These are phyloP conservation scores for Syncerus caffer DNA, from an alignment of 2,797 vertebrate genomes.

Conservation along the genomic window DNA sequence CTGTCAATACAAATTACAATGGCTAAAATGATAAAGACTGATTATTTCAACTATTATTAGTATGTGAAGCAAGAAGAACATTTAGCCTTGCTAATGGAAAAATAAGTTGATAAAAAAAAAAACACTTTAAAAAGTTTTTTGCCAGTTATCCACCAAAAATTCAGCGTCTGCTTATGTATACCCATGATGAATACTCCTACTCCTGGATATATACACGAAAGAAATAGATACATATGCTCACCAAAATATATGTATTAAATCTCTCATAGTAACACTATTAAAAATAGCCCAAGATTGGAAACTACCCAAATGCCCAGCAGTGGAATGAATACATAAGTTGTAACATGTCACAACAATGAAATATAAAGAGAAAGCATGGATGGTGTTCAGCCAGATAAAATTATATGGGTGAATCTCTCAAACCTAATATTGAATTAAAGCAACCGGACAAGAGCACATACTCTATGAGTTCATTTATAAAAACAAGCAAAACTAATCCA, in stretches of 20 bases:
- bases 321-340: not conserved
- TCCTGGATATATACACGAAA: not conserved
- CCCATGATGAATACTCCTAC: not conserved
- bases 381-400: not conserved
- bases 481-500: not conserved
- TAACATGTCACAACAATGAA: not conserved
- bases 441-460: not conserved
- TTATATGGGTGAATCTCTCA: not conserved
- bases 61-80: not conserved
- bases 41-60: not conserved
- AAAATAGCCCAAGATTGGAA: not conserved
- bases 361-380: not conserved
- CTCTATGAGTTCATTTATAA: not conserved
- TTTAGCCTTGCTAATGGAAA: not conserved
- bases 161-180: not conserved
- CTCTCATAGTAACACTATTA: not conserved
- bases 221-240: not conserved
- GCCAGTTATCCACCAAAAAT: not conserved
- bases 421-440: not conserved
- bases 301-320: not conserved
- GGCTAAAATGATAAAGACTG: not conserved
- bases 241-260: not conserved
- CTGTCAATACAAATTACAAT: not conserved
- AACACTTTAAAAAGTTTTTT: not conserved
- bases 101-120: not conserved